These are phyloP conservation scores for Diacarnus erythraeanus DNA, from an alignment of 37 sponge, comb jelly and placozoan genomes.

Conservation along the genomic window DNA sequence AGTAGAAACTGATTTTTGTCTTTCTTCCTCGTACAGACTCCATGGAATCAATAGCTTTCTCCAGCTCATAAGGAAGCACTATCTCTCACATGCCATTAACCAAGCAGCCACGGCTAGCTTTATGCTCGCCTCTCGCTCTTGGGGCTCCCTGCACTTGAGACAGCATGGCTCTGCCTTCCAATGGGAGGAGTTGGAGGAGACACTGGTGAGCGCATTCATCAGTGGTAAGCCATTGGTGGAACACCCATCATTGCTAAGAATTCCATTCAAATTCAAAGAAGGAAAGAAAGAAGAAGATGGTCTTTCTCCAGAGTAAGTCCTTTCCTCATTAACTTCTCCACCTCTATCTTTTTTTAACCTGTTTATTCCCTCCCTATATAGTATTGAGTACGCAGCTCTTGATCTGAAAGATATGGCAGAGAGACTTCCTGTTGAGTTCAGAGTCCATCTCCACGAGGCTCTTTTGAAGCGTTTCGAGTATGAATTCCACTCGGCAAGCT, in stretches of 20 bases:
- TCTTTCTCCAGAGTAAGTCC: slow-evolving; percentile 6
- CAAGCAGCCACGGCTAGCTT: background rate
- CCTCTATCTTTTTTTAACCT: background rate
- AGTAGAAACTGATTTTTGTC: too few species aligned
- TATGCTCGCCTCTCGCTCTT: background rate
- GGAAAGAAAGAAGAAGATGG: background rate
- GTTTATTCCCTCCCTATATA: background rate
- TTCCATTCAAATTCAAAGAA: slow-evolving; percentile 59
- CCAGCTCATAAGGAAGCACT: slow-evolving; percentile 62
- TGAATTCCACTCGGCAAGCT: slow-evolving; percentile 74
- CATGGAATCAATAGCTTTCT: slow-evolving; percentile 54
- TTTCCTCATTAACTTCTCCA: background rate
- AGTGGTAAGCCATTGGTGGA: slow-evolving; percentile 73
- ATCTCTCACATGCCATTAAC: too few species aligned
- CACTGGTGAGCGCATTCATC: slow-evolving; percentile 57
- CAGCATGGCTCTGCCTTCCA: slow-evolving; percentile 30
- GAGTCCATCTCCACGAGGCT: slow-evolving; percentile 17
- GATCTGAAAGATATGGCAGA: slow-evolving; percentile 34
- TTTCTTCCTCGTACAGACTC: slow-evolving; percentile 16
- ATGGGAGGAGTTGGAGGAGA: slow-evolving; percentile 55
- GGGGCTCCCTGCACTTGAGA: background rate
- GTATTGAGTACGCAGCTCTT: slow-evolving; percentile 16
- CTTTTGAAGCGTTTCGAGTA: slow-evolving; percentile 62
- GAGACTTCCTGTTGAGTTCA: slow-evolving; percentile 22
- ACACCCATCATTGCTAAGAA: slow-evolving; percentile 20